Evolutionary conservation across 2,797 vertebrate species (phyloP).

Genomic region (Carduelis carduelis): DNA sequence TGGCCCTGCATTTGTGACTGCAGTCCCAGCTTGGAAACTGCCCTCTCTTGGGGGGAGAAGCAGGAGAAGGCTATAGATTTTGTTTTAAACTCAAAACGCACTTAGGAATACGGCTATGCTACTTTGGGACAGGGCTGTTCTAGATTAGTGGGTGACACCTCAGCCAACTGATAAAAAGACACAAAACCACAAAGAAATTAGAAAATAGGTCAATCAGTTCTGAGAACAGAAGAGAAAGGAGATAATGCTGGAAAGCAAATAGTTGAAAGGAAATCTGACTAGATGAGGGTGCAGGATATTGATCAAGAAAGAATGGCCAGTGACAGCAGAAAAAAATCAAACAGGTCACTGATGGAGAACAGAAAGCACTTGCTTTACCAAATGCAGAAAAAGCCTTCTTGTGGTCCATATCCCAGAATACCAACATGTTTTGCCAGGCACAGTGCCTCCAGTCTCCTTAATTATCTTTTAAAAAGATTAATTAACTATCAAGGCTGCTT

Average conservation of each 20-base stretch:
- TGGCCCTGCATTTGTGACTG: accelerated
- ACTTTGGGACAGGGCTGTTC: background rate
- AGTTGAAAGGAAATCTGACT: background rate
- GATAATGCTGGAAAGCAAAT: background rate
- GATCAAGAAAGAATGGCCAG: background rate
- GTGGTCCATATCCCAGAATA: background rate
- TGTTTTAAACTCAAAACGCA: background rate
- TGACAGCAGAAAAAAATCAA: background rate
- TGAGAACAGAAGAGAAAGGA: background rate
- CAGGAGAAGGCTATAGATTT: background rate
- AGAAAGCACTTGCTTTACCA: background rate
- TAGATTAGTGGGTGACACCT: background rate
- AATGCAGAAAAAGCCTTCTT: background rate
- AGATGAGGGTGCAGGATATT: background rate
- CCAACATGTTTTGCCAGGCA: background rate
- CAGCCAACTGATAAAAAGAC: background rate
- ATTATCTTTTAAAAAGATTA: background rate
- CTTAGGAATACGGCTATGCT: background rate
- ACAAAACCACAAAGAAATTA: background rate
- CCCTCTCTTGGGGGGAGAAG: accelerated
- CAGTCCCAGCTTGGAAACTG: background rate
- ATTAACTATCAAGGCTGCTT: background rate
- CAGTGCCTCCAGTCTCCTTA: background rate
- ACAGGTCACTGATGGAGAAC: background rate
- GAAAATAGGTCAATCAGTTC: background rate